phyloP scores from a whole-genome alignment of 2,113 vertebrate species.

The Sapajus apella region DNA sequence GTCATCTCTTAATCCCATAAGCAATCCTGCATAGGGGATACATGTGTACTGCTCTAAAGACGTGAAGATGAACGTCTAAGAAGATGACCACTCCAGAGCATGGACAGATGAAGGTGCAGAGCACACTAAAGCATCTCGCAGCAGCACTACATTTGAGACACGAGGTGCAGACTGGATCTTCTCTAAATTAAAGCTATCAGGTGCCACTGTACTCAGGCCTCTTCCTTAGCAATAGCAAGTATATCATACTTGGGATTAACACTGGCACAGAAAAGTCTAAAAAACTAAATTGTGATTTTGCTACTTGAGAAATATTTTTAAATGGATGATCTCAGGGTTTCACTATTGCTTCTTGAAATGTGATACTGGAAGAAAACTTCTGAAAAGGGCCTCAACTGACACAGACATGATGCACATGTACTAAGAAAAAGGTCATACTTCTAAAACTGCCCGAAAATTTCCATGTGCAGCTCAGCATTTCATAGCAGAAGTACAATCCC shows the following conservation, averaged over 20 bases:
- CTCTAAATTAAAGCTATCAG: background rate
- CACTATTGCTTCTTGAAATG: background rate
- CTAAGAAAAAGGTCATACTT: constrained; percentile 36
- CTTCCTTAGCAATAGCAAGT: background rate
- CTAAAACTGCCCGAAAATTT: constrained; percentile 76
- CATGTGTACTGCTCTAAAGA: fast-evolving
- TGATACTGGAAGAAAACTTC: background rate
- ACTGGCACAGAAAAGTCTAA: background rate
- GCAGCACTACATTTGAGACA: background rate
- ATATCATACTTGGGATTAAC: background rate
- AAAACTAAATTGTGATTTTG: background rate
- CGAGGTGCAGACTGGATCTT: background rate
- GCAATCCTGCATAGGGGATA: background rate
- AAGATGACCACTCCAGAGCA: fast-evolving
- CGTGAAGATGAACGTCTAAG: background rate
- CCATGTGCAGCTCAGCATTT: constrained; percentile 66
- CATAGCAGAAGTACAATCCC: constrained; percentile 64
- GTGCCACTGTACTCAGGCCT: background rate
- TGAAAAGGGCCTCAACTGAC: background rate
- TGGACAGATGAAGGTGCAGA: background rate
- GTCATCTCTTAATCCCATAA: background rate
- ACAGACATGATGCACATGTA: background rate
- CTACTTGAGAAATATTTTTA: background rate
- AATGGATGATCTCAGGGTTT: background rate
- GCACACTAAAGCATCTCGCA: background rate